Conservation (phyloP, 1,140 invertebrate genomes). For the Drosophila azteca region DNA sequence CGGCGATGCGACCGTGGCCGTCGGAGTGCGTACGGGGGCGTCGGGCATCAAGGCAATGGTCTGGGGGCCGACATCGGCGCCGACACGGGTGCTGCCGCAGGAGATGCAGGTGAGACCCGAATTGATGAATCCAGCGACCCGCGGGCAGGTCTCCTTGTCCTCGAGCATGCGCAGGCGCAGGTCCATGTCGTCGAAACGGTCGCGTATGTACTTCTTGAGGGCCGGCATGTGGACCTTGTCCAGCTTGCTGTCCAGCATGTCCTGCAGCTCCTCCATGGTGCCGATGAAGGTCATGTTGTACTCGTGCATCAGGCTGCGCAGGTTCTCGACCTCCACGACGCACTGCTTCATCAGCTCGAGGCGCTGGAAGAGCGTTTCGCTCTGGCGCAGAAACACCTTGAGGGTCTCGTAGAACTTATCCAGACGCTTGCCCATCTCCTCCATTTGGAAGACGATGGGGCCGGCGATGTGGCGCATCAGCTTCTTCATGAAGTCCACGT, state of each 20-base stretch:
- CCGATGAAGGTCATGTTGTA: slow-evolving; percentile 67
- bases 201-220: slow-evolving; percentile 74
- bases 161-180: slow-evolving; percentile 45
- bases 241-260: slow-evolving; percentile 79
- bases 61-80: slow-evolving; percentile 54
- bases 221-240: slow-evolving; percentile 79
- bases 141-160: slow-evolving; percentile 59
- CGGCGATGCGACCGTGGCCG: not conserved
- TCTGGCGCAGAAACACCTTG: slow-evolving; percentile 37
- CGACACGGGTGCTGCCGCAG: slow-evolving; percentile 57
- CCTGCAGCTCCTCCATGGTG: slow-evolving; percentile 81
- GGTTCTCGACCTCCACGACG: slow-evolving; percentile 67
- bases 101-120: slow-evolving; percentile 51
- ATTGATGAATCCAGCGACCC: slow-evolving; percentile 67
- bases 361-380: slow-evolving; percentile 53
- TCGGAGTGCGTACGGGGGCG: slow-evolving; percentile 4
- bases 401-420: slow-evolving; percentile 53
- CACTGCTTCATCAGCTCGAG: slow-evolving; percentile 66
- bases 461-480: slow-evolving; percentile 65
- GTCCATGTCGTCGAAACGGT: slow-evolving; percentile 69
- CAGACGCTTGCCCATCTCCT: slow-evolving; percentile 41
- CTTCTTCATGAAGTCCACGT: slow-evolving; percentile 73
- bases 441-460: slow-evolving; percentile 59
- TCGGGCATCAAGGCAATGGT: slow-evolving; percentile 49
- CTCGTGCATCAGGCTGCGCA: slow-evolving; percentile 53